Evolutionary conservation across 2,113 vertebrate species (phyloP).

Genomic region (Hemibagrus wyckioides): DNA sequence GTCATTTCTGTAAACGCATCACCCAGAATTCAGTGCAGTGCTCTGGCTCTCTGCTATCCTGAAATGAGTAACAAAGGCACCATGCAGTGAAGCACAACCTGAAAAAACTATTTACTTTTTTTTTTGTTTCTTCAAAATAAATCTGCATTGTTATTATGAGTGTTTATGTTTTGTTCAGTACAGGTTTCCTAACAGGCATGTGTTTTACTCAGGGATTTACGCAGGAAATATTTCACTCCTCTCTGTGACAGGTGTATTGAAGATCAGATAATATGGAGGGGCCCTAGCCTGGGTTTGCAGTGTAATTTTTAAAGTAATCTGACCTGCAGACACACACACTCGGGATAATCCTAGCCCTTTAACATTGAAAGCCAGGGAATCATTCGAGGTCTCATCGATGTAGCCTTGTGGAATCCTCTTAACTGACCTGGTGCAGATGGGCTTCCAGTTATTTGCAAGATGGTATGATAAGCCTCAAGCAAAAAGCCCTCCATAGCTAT

Average conservation of each 20-base stretch:
- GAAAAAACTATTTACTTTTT: not conserved
- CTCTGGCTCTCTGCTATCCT: not conserved
- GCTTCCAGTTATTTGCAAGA: constrained; percentile 54
- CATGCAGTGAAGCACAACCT: not conserved
- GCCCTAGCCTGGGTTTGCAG: not conserved
- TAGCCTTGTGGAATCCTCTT: constrained; percentile 66
- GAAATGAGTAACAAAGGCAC: not conserved
- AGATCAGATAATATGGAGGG: not conserved
- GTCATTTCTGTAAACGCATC: too few species aligned
- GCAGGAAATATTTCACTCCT: not conserved
- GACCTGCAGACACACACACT: constrained; percentile 43
- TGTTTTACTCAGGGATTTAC: not conserved
- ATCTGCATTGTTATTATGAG: not conserved
- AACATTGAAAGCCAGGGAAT: constrained; percentile 45
- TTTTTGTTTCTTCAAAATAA: not conserved
- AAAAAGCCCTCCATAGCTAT: not conserved
- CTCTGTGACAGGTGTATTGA: not conserved
- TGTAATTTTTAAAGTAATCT: constrained; percentile 46
- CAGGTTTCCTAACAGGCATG: not conserved
- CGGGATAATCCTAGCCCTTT: constrained; percentile 47
- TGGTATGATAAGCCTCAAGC: not conserved
- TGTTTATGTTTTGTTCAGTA: not conserved
- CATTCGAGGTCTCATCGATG: constrained; percentile 2
- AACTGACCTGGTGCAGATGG: constrained; percentile 58
- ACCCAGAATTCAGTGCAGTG: not conserved